A percentile compares a stretch with the other conserved stretches of the same genome.
These are phyloP conservation scores for Sphaeridia pumilis DNA, from an alignment of 2,888 invertebrate species.

Conservation along the genomic window DNA sequence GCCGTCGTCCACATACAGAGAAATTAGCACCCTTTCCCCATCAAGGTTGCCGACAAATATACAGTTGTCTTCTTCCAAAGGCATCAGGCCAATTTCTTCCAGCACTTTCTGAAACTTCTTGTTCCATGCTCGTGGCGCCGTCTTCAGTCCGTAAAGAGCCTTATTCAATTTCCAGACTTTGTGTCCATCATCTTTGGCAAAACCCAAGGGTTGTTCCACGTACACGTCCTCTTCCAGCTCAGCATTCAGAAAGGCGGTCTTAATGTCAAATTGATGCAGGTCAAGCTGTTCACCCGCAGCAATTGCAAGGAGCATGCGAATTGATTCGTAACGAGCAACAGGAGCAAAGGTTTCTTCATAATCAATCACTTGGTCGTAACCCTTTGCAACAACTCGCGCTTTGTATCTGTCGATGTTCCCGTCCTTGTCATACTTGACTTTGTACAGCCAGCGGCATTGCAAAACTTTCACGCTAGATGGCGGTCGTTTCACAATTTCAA, in stretches of 20 bases:
- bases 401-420: constrained; percentile 2
- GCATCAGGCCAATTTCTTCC: not conserved
- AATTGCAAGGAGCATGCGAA: constrained; percentile 1
- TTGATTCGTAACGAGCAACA: constrained; percentile 5
- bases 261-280: constrained; percentile 9
- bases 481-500: not conserved
- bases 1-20: not conserved
- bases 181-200: constrained; percentile 6
- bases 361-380: constrained; percentile 3
- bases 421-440: not conserved
- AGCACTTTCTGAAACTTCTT: constrained; percentile 10
- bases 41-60: not conserved
- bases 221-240: constrained; percentile 22
- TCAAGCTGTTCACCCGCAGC: constrained; percentile 3
- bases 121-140: constrained; percentile 27
- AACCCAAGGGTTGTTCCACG: constrained; percentile 25
- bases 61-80: not conserved
- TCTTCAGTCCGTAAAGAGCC: constrained; percentile 18
- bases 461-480: constrained; percentile 2
- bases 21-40: not conserved
- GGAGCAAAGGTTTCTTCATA: constrained; percentile 5
- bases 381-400: constrained; percentile 5
- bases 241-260: constrained; percentile 24
- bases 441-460: not conserved
- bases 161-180: constrained; percentile 17